Base-by-base conservation (phyloP, 1,140 invertebrate species). In the Drosophila ironensis region DNA sequence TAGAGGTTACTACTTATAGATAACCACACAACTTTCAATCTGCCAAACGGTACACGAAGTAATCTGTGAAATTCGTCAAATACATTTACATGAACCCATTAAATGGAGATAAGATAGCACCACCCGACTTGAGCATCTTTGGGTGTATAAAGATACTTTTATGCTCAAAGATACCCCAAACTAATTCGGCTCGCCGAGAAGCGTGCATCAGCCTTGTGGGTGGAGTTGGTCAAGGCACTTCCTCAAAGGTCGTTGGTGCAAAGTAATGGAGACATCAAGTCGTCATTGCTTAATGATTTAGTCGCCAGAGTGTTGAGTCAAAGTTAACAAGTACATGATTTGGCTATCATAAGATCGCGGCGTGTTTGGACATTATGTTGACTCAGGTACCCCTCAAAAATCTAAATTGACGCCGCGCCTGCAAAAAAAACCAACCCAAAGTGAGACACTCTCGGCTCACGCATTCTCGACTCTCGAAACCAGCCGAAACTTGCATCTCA, bases 401-500 rank as follows among this genome's bases (percentile, higher is more conserved):
- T 63, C 41, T 19, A 3, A 38, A 63, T n/a, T 8, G 28, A 27
- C 59, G 59, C 24, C 56, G 59, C 56, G 38, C 59, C 59, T 63
- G 59, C 42, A 28, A 38, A 30, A 28, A 51, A 57, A 33, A 25
- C 14, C 12, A 42, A 41, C 22, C 38, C 22, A 38, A 50, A 4
- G 25, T 47, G 54, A 61, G 46, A 33, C 63, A 27, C 53, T 72
- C 61, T 63, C 54, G 54, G 12, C 54, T 37, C 24, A 60, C 56
- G 56, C 56, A 60, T 33, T 60, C 52, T 33, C 56, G 53, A 54
- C 50, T 37, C 52, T 47, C 50, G 45, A 61, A 63, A 25, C 53
- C 38, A 20, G 54, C 56, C 41, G n/a, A 61, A 47, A 38, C 52
- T 84, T 72, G 77, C 72, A 84, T 75, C 73, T 53, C 50, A 66